Percentiles rank a stretch among this genome's conserved stretches.
These are phyloP conservation scores for Odontesthes bonariensis DNA, from an alignment of 2,113 vertebrate genomes.

Conservation along the genomic window DNA sequence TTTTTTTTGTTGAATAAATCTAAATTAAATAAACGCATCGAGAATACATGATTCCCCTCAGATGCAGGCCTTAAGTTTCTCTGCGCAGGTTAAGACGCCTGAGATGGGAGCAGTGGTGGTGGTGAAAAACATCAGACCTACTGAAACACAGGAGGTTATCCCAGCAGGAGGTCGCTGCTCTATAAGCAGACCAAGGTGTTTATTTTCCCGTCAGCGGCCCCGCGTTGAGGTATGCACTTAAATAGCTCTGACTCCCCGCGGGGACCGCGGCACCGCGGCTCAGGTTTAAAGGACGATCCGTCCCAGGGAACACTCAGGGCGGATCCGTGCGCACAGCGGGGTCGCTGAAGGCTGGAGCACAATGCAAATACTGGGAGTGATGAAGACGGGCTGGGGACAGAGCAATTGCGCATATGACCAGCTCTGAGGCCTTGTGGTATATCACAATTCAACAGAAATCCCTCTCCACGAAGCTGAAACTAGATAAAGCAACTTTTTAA, in stretches of 20 bases:
- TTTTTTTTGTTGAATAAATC: neutral
- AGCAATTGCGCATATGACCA: slow-evolving; percentile 38
- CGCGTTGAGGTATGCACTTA: slow-evolving; percentile 79
- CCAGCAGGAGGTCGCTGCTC: slow-evolving; percentile 65
- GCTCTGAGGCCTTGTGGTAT: slow-evolving; percentile 2
- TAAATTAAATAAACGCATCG: neutral
- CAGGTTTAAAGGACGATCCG: slow-evolving; percentile 78
- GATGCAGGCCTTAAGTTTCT: neutral
- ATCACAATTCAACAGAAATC: slow-evolving; percentile 30
- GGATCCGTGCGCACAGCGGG: slow-evolving; percentile 79
- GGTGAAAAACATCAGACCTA: slow-evolving; percentile 60
- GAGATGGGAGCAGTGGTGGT: slow-evolving; percentile 38
- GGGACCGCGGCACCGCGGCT: slow-evolving; percentile 73
- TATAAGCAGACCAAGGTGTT: slow-evolving; percentile 76
- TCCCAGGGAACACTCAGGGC: slow-evolving; percentile 76
- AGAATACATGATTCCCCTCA: slow-evolving; percentile 6
- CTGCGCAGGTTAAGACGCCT: slow-evolving; percentile 37
- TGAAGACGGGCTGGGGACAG: slow-evolving; percentile 40
- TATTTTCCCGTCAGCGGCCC: slow-evolving; percentile 81
- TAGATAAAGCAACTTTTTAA: slow-evolving; percentile 9
- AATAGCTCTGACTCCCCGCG: slow-evolving; percentile 74
- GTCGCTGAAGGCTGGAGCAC: slow-evolving; percentile 67
- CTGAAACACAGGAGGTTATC: slow-evolving; percentile 69
- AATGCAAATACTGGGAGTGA: slow-evolving; percentile 78
- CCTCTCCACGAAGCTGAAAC: slow-evolving; percentile 21